phyloP scores from a whole-genome alignment of 1,140 invertebrate genomes.

The Potamilus streckersoni region DNA sequence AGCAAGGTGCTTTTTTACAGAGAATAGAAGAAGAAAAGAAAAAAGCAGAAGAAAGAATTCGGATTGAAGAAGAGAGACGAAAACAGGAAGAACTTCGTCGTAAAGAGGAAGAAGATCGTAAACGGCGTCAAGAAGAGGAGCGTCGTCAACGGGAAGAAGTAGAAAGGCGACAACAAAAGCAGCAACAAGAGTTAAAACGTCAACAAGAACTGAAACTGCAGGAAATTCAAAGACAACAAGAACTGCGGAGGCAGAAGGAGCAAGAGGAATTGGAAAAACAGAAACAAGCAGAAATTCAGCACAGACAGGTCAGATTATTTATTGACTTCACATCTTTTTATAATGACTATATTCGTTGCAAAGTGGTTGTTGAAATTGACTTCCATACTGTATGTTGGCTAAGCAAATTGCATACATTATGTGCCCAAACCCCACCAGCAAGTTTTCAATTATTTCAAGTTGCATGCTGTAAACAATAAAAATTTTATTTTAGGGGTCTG shows the following conservation, averaged over 20 bases:
- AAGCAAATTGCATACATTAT: too few relatives aligned
- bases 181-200: slow-evolving; percentile 31
- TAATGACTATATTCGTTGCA: too few relatives aligned
- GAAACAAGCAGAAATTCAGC: slow-evolving; percentile 19
- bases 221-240: slow-evolving; percentile 32
- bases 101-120: slow-evolving; percentile 27
- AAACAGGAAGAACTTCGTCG: slow-evolving; percentile 27
- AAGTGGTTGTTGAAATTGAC: too few relatives aligned
- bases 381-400: too few relatives aligned
- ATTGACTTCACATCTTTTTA: too few relatives aligned
- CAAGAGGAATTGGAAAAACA: slow-evolving; percentile 27
- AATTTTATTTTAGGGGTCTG: too few relatives aligned
- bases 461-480: too few relatives aligned
- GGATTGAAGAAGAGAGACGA: slow-evolving; percentile 31
- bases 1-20: slow-evolving; percentile 6
- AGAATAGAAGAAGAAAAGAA: slow-evolving; percentile 34
- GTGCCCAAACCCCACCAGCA: too few relatives aligned
- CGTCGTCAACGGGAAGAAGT: slow-evolving; percentile 22
- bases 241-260: slow-evolving; percentile 23
- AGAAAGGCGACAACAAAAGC: slow-evolving; percentile 23
- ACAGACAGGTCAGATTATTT: background rate
- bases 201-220: slow-evolving; percentile 33
- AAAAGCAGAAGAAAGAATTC: slow-evolving; percentile 24
- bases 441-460: too few relatives aligned
- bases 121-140: slow-evolving; percentile 26